Conservation (phyloP, 2,888 invertebrate species). For the Diadromus collaris region DNA sequence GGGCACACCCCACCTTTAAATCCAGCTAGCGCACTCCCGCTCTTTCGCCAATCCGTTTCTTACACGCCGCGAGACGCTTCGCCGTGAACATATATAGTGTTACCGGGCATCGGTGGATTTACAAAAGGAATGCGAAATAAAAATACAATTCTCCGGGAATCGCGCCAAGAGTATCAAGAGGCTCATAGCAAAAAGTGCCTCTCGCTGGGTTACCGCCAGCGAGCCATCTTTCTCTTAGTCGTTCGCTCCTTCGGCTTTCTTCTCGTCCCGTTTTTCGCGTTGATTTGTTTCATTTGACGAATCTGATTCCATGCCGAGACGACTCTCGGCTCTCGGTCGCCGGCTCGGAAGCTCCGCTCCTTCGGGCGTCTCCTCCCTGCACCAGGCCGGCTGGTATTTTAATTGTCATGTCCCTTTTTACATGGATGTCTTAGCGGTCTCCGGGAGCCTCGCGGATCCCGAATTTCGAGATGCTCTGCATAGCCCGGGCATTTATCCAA, state of each 20-base stretch:
- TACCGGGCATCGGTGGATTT: not conserved
- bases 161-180: slow-evolving; percentile 45
- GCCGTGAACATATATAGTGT: slow-evolving; percentile 12
- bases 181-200: slow-evolving; percentile 40
- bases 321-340: slow-evolving; percentile 8
- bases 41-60: slow-evolving; percentile 41
- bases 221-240: slow-evolving; percentile 5
- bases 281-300: slow-evolving; percentile 61
- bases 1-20: not conserved
- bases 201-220: slow-evolving; percentile 23
- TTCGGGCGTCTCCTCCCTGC: not conserved
- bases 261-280: slow-evolving; percentile 25
- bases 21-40: not conserved
- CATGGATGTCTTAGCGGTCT: slow-evolving; percentile 32
- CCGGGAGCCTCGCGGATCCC: slow-evolving; percentile 52
- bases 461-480: slow-evolving; percentile 63
- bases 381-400: slow-evolving; percentile 52
- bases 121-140: slow-evolving; percentile 22
- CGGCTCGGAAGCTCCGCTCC: slow-evolving; percentile 22
- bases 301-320: slow-evolving; percentile 57
- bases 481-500: slow-evolving; percentile 62
- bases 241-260: not conserved
- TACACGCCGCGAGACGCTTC: slow-evolving; percentile 20
- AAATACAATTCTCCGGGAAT: slow-evolving; percentile 50
- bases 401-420: slow-evolving; percentile 63